A percentile compares a stretch with the other conserved stretches of the same genome.
phyloP scores from a whole-genome alignment of 2,888 invertebrate genomes.

The Palloptera scutellata region DNA sequence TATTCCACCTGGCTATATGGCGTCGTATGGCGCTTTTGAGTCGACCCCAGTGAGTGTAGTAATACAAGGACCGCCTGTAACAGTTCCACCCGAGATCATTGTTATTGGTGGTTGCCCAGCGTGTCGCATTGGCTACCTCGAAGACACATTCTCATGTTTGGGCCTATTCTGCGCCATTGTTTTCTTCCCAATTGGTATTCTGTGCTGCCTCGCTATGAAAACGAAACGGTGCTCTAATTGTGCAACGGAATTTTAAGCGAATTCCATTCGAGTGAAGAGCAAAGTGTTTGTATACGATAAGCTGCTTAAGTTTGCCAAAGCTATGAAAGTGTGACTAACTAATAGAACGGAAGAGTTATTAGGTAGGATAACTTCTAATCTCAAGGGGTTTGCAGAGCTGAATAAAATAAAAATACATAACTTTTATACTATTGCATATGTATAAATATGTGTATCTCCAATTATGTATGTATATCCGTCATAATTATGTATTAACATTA shows the following conservation, averaged over 20 bases:
- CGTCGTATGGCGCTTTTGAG: slow-evolving; percentile 65
- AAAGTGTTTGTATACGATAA: neutral
- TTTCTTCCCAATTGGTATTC: slow-evolving; percentile 83
- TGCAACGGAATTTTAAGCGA: slow-evolving; percentile 74
- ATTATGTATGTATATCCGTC: no score
- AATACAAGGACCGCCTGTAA: slow-evolving; percentile 66
- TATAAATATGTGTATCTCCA: no score
- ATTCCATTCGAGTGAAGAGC: neutral
- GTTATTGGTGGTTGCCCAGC: slow-evolving; percentile 88
- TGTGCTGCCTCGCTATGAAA: slow-evolving; percentile 85
- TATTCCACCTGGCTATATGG: slow-evolving; percentile 64
- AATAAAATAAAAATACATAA: no score
- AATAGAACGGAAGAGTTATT: no score
- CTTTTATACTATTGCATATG: no score
- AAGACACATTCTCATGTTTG: slow-evolving; percentile 86
- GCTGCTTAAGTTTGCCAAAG: no score
- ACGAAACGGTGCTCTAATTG: slow-evolving; percentile 88
- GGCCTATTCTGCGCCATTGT: slow-evolving; percentile 75
- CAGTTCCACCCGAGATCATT: slow-evolving; percentile 79
- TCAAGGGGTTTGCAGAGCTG: no score
- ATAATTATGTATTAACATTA: no score
- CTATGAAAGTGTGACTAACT: no score
- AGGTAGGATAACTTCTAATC: no score
- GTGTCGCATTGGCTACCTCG: slow-evolving; percentile 85
- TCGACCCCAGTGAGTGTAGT: slow-evolving; percentile 70